phyloP scores from a whole-genome alignment of 1,140 invertebrate species.

The Orchesella cincta region DNA sequence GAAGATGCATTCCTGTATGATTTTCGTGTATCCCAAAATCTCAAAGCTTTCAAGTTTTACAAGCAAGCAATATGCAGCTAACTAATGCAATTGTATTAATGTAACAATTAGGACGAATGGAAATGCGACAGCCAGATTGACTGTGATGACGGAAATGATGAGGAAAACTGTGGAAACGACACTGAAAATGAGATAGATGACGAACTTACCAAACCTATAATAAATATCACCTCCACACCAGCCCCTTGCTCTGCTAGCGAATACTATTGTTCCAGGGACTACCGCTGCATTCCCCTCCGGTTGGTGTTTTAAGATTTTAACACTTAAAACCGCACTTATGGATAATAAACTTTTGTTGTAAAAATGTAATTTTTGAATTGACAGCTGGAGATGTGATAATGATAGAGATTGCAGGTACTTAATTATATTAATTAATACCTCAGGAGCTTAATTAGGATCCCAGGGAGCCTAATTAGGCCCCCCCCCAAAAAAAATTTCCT shows the following conservation, averaged over 20 bases:
- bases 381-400: background rate
- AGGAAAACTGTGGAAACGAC: background rate
- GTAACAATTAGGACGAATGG: background rate
- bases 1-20: conserved; percentile 7
- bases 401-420: background rate
- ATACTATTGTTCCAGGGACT: conserved; percentile 1
- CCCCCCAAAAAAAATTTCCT: background rate
- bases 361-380: background rate
- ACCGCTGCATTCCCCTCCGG: background rate
- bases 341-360: background rate
- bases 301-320: no score
- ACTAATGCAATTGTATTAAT: background rate
- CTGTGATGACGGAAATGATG: conserved; percentile 3
- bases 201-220: background rate
- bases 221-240: background rate
- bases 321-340: no score
- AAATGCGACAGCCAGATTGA: background rate
- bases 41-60: no score
- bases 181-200: background rate
- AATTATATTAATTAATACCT: background rate
- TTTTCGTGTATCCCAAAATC: no score
- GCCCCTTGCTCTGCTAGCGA: background rate
- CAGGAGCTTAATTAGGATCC: background rate
- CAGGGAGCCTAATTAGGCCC: background rate
- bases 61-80: no score